Conservation (phyloP, 2,797 vertebrate species). For the Acrocephalus scirpaceus region DNA sequence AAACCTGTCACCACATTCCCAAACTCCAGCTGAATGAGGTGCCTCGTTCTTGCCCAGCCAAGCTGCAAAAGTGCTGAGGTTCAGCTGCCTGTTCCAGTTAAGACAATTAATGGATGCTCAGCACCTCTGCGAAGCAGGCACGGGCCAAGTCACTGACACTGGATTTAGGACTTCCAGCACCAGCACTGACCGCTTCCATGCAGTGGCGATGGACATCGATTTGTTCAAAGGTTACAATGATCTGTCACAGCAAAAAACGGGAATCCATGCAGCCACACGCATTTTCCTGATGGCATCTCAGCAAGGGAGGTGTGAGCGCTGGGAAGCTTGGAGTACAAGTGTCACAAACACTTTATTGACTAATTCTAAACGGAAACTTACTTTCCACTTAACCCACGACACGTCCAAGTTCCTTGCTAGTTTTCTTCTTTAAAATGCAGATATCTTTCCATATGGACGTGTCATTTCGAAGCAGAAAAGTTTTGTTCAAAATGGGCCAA, state of each 20-base stretch:
- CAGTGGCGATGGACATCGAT: accelerated
- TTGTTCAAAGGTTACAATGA: neutral
- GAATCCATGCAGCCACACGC: neutral
- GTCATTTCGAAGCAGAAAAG: neutral
- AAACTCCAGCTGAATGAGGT: neutral
- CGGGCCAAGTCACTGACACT: neutral
- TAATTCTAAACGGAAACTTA: neutral
- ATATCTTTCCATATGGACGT: accelerated
- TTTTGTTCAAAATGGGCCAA: neutral
- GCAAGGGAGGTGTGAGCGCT: neutral
- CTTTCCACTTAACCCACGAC: neutral
- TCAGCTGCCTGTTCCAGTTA: neutral
- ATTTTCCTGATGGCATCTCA: neutral
- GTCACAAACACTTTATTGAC: neutral
- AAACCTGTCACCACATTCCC: accelerated
- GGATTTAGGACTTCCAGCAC: neutral
- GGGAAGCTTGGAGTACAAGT: neutral
- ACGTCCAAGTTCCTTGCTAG: neutral
- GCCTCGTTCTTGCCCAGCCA: neutral
- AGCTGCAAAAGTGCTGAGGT: neutral
- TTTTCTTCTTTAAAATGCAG: neutral
- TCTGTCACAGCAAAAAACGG: neutral
- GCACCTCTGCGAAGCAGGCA: neutral
- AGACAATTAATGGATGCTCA: neutral
- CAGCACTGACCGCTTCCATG: neutral